Conservation (phyloP, 2,113 vertebrate species). For the Harpagus bidentatus region DNA sequence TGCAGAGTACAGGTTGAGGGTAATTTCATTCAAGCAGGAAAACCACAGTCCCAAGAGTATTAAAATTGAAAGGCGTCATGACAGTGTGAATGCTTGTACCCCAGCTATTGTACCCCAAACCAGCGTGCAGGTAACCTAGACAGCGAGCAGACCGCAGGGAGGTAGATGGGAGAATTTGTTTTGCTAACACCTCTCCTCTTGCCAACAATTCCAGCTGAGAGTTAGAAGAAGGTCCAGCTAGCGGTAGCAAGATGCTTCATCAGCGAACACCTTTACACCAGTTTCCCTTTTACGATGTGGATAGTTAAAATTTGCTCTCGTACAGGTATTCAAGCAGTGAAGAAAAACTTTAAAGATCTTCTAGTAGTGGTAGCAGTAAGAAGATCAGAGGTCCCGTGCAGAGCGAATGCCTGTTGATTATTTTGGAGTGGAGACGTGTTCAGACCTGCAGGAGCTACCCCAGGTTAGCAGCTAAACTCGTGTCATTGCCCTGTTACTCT, state of each 20-base stretch:
- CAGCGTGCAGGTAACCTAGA: accelerated
- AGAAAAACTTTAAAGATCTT: neutral
- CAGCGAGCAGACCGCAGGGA: neutral
- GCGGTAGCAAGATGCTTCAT: neutral
- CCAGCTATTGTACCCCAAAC: neutral
- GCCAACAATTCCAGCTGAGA: neutral
- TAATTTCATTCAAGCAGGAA: neutral
- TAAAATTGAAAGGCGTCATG: neutral
- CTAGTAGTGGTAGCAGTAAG: neutral
- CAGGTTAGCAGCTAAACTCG: neutral
- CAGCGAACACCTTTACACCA: neutral
- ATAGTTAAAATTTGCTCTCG: neutral
- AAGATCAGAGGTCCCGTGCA: neutral
- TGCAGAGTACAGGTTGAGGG: neutral
- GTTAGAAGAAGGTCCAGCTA: neutral
- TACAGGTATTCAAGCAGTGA: neutral
- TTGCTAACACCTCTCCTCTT: neutral
- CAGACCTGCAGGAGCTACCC: neutral
- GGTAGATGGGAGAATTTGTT: neutral
- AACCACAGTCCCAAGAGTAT: neutral
- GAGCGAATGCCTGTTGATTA: neutral
- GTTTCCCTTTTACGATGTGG: neutral
- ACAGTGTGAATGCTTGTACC: neutral
- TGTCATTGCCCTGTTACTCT: neutral
- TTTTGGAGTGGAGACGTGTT: neutral